Conservation (phyloP, 2,888 invertebrate genomes). For the Plutella xylostella region DNA sequence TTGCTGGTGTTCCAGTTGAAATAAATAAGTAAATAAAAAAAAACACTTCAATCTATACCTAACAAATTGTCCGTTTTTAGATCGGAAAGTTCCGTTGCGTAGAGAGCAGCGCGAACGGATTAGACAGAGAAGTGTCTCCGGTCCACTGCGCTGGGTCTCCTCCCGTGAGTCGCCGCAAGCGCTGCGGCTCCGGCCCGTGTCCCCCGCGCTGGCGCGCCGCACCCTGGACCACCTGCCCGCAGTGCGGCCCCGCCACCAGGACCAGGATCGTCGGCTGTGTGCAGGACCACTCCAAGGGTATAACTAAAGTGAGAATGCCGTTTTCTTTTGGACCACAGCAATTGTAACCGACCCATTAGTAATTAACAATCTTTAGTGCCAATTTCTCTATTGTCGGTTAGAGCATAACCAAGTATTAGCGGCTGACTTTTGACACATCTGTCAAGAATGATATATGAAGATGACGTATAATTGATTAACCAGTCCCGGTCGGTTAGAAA, state of each 20-base stretch:
- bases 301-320: conserved; percentile 40
- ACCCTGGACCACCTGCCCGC: conserved; percentile 83
- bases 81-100: conserved; percentile 79
- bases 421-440: no score
- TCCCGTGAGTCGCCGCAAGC: conserved; percentile 69
- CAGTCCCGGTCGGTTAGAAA: no score
- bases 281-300: conserved; percentile 64
- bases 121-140: conserved; percentile 71
- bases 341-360: no score
- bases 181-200: conserved; percentile 84
- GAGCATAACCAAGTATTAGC: no score
- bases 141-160: conserved; percentile 68
- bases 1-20: no score
- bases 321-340: no score
- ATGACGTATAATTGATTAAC: no score
- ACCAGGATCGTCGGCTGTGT: conserved; percentile 81
- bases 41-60: no score
- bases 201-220: conserved; percentile 84
- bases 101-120: conserved; percentile 64
- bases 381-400: no score
- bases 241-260: conserved; percentile 81
- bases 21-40: no score
- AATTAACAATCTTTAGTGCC: no score
- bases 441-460: no score
- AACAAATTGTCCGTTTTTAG: conserved; percentile 37